Evolutionary conservation across 1,140 invertebrate genomes (phyloP).

Genomic region (Heliconius hermathena): DNA sequence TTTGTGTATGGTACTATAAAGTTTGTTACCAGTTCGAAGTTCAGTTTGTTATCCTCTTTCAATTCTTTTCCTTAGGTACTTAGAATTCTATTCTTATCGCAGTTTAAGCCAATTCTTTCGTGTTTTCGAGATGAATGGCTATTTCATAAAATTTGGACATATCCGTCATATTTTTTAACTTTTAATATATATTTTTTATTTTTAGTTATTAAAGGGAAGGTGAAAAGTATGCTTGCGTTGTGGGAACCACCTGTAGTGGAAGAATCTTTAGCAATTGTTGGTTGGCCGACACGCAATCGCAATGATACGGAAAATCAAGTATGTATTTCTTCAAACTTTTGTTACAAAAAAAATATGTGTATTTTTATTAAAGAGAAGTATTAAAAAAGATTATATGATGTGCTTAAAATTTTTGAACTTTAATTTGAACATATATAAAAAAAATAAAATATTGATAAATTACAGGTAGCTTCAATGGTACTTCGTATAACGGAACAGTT

Average conservation of each 20-base stretch:
- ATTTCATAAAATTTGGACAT: no score
- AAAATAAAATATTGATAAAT: conserved; percentile 16
- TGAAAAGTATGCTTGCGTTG: conserved; percentile 88
- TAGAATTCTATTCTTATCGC: no score
- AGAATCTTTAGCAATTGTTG: conserved; percentile 91
- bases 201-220: conserved; percentile 72
- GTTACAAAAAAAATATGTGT: no score
- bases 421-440: not conserved
- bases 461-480: conserved; percentile 86
- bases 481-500: conserved; percentile 89
- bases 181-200: conserved; percentile 14
- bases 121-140: no score
- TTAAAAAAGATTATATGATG: no score
- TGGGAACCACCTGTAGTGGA: conserved; percentile 93
- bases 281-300: conserved; percentile 82
- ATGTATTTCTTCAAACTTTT: conserved; percentile 16
- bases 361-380: no score
- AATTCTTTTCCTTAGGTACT: no score
- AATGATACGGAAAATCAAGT: conserved; percentile 58
- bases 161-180: not conserved
- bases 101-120: no score
- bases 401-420: no score
- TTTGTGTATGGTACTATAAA: no score
- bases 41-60: no score
- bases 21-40: no score